Evolutionary conservation across 2,888 invertebrate genomes (phyloP), one percentile per base, ranked within the genome.

Genomic region (Palloptera scutellata): DNA sequence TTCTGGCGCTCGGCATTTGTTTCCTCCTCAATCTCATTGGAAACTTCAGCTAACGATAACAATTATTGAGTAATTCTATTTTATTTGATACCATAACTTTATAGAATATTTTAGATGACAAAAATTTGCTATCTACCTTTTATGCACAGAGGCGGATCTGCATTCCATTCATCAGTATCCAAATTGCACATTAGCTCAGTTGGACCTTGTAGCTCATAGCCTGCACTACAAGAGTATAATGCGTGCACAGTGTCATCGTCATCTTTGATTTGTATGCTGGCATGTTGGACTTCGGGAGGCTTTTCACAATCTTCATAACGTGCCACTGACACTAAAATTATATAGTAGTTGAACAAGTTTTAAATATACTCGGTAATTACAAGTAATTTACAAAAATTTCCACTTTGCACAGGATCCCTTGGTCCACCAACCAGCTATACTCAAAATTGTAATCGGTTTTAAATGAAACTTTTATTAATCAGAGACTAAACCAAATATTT

Each of bases 111-210:
- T 48, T 48, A 13, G 15, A 6, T n/a, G 15, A 52, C 15, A 52
- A 17, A 52, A 17, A 20, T 12, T 43, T 55, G 70, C 63, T 69
- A 4, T 30, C 30, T 72, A 68, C 61, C 61, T 48, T 68, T 68
- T 1, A 73, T 64, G 72, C 85, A 85, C 3, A 60, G 77, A 6
- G 85, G 85, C 15, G 84, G 83, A 17, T 82, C 79, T 0, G 73
- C 75, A 62, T 79, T 75, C 85, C 85, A 85, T 60, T 80, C 79
- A 67, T 83, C 82, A 0, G 81, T 79, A 52, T 83, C 78, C 61
- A 83, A 68, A 73, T 83, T 74, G 66, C 85, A 85, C 20, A 72
- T 61, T 53, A 85, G 63, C 61, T 81, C 77, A 0, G 64, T 68
- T 43, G 76, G 64, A n/a, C 85, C 85, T 57, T 75, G 70, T 43